These are phyloP conservation scores for Dicaeum eximium DNA, from an alignment of 2,113 vertebrate species.

Conservation along the genomic window DNA sequence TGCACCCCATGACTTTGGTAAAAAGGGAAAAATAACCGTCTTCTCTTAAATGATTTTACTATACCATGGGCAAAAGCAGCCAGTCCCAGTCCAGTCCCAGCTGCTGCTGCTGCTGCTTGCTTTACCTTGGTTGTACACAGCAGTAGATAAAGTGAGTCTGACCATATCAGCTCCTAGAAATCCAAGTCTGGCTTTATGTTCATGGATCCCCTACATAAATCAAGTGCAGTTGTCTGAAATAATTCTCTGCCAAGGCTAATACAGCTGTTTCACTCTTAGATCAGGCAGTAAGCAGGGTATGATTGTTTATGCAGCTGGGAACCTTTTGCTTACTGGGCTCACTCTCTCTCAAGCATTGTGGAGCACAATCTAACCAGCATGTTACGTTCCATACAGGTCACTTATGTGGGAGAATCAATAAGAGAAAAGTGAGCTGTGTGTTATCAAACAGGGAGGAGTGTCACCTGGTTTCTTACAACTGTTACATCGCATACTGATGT, in stretches of 20 bases:
- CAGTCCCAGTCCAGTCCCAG: not conserved
- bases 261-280: conserved; percentile 45
- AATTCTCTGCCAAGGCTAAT: conserved; percentile 62
- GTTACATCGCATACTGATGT: not conserved
- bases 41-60: not conserved
- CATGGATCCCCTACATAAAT: not conserved
- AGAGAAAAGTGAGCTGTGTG: not conserved
- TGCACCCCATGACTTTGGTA: not conserved
- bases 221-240: not conserved
- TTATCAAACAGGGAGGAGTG: conserved; percentile 1
- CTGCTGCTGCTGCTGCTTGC: not conserved
- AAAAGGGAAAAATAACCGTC: not conserved
- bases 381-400: not conserved
- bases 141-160: not conserved
- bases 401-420: conserved; percentile 51
- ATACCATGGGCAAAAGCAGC: not conserved
- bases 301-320: conserved; percentile 64
- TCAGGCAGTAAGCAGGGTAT: not conserved
- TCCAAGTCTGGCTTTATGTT: not conserved
- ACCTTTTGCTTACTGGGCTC: conserved; percentile 14
- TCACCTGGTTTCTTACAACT: conserved; percentile 13
- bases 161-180: not conserved
- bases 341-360: not conserved
- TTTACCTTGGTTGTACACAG: not conserved
- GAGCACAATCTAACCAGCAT: conserved; percentile 32